Base-by-base conservation (phyloP, 2,113 vertebrate species). In the Neolamprologus sp. region DNA sequence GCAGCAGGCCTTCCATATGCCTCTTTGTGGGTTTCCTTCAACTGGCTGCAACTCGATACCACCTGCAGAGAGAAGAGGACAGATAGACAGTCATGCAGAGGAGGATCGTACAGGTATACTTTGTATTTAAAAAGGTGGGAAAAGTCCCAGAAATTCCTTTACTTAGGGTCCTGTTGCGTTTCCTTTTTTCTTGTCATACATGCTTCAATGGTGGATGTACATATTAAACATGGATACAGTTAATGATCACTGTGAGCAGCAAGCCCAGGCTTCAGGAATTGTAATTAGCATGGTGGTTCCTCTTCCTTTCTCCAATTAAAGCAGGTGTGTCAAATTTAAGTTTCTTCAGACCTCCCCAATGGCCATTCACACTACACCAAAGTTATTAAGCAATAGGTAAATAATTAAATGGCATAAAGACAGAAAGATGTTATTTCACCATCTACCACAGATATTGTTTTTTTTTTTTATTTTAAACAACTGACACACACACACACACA, bases 1-100 rank as follows among this genome's bases (percentile, higher is more conserved):
- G 87, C 98, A 99, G 88, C 98, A 98, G 63, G 96, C 96, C 96
- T 99, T 99, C 99, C 99, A 99, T 93, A 99, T 97, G 35, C 97
- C 96, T 82, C 98, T 96, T 23, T 99, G 97, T 9, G 98, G 98
- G 95, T 99, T 99, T 68, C 99, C 98, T 95, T 99, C 97, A 21
- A 99, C 98, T 4, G 97, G 96, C 85, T 97, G 96, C 88, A 99
- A 81, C 89, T 97, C 97, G 11, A 89, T 83, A 45, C 96, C 96
- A 93, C 92, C 95, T 97, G 91, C 47, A 84, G 23, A 54, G n/a
- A 75, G 28, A 51, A 12, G 8, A 80, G 23, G 16, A 78, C 23
- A 4, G 26, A 28, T 49, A 49, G 3, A 11, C 11, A 84, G 33
- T 10, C 21, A 53, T 12, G 5, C 8, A 40, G 57, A 68, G 4